Evolutionary conservation across 2,113 vertebrate genomes (phyloP).

Genomic region (Coreoperca whiteheadi): DNA sequence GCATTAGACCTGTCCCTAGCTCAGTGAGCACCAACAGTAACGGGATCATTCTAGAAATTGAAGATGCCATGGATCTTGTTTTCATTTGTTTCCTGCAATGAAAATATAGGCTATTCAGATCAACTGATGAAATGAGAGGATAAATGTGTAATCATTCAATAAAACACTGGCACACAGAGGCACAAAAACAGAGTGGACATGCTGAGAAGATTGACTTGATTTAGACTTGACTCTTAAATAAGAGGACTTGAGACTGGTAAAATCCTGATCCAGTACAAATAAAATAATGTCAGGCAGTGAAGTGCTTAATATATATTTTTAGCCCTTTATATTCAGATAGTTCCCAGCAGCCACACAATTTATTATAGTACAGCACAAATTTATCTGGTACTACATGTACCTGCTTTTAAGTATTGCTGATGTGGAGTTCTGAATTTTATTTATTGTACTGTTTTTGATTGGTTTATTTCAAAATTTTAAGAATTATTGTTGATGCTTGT

Average conservation of each 20-base stretch:
- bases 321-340: neutral
- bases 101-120: conserved; percentile 4
- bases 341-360: neutral
- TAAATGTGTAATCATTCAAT: neutral
- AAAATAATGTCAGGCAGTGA: neutral
- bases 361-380: neutral
- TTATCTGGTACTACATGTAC: neutral
- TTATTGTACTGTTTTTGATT: neutral
- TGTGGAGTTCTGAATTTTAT: neutral
- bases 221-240: neutral
- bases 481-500: neutral
- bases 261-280: neutral
- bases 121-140: conserved; percentile 1
- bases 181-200: neutral
- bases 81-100: conserved; percentile 15
- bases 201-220: neutral
- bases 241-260: no score
- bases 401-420: neutral
- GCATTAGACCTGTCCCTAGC: conserved; percentile 57
- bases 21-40: conserved; percentile 21
- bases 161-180: neutral
- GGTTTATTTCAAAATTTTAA: neutral
- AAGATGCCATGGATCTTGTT: conserved; percentile 17
- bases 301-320: neutral
- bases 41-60: conserved; percentile 36